These are phyloP conservation scores for Pristionchus maxplancki DNA, from an alignment of 2,888 invertebrate species.

Conservation along the genomic window DNA sequence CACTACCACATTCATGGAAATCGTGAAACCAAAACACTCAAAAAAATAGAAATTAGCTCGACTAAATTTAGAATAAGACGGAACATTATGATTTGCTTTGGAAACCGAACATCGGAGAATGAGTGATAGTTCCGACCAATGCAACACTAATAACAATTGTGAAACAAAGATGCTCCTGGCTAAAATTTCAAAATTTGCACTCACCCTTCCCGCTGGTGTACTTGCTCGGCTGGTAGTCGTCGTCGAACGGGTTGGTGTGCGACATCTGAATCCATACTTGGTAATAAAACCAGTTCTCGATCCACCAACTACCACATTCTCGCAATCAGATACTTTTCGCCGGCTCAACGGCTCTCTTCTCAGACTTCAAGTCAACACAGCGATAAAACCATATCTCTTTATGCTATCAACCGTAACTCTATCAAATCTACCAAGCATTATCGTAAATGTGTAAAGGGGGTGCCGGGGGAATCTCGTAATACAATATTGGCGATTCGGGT, in stretches of 20 bases:
- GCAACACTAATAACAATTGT: no score
- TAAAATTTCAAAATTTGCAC: not conserved
- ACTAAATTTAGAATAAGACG: no score
- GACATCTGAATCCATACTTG: not conserved
- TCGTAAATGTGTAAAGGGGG: conserved; percentile 32
- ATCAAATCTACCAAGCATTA: conserved; percentile 38
- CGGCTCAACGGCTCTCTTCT: not conserved
- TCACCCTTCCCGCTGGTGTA: not conserved
- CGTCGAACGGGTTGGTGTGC: conserved; percentile 47
- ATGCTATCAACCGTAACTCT: conserved; percentile 24
- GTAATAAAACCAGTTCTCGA: not conserved
- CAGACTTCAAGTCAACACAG: not conserved
- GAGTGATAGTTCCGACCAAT: no score
- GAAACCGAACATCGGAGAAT: no score
- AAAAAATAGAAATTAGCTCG: no score
- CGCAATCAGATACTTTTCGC: not conserved
- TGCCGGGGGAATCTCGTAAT: not conserved
- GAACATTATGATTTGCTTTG: no score
- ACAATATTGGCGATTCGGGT: conserved; percentile 2
- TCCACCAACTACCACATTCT: not conserved
- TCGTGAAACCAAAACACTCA: not conserved
- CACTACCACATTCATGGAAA: not conserved
- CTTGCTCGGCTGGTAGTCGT: conserved; percentile 46
- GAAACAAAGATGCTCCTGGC: no score
- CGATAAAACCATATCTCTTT: not conserved